phyloP scores from a whole-genome alignment of 2,888 invertebrate species.

The Netelia fuscicornis region DNA sequence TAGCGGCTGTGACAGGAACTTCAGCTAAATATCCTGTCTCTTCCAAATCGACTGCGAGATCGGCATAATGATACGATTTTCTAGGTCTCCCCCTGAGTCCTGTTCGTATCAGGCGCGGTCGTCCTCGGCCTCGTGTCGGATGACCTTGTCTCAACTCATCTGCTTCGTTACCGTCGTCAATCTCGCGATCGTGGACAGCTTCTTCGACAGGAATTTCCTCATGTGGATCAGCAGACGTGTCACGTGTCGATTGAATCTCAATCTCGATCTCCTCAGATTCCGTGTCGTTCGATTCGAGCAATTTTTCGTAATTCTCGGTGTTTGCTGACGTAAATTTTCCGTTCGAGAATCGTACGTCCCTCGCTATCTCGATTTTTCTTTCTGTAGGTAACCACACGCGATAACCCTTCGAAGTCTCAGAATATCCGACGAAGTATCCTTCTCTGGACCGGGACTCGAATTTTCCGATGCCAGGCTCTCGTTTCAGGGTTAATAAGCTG shows the following conservation, averaged over 20 bases:
- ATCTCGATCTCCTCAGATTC: background rate
- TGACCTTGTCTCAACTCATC: background rate
- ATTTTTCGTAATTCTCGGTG: background rate
- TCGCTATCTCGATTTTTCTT: too few species aligned
- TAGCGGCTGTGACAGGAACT: conserved; percentile 21
- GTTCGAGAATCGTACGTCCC: background rate
- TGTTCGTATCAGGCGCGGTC: background rate
- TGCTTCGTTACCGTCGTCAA: background rate
- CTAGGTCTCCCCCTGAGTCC: background rate
- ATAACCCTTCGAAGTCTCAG: too few species aligned
- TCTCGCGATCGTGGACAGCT: background rate
- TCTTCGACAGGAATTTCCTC: background rate
- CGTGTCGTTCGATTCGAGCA: background rate
- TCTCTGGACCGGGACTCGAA: too few species aligned
- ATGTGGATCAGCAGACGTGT: background rate
- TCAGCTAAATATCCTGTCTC: conserved; percentile 30
- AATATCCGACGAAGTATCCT: too few species aligned
- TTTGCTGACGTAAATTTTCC: background rate
- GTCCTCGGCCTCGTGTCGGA: background rate
- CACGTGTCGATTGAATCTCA: background rate
- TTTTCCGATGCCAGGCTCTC: conserved; percentile 40
- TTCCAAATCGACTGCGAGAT: conserved; percentile 4
- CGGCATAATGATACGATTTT: background rate
- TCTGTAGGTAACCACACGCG: too few species aligned
- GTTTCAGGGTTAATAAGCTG: background rate